Evolutionary conservation across 2,888 invertebrate genomes (phyloP).

Genomic region (Agrilus biguttatus): DNA sequence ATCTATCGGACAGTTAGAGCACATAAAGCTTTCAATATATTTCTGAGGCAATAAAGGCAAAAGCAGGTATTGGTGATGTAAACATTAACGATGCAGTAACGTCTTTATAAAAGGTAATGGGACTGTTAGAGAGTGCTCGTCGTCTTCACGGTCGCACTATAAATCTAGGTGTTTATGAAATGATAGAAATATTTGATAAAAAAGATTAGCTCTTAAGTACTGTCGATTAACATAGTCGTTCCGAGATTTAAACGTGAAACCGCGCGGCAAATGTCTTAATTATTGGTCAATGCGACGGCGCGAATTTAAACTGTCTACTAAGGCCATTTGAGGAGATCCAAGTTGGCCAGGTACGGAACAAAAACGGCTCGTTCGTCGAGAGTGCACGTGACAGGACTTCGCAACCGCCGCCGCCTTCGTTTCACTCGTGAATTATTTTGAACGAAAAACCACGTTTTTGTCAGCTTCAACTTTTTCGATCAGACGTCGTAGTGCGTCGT

Average conservation of each 20-base stretch:
- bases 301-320: slow-evolving; percentile 33
- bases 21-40: too few species aligned
- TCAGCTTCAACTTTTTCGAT: slow-evolving; percentile 23
- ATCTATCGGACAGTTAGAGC: too few species aligned
- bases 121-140: too few species aligned
- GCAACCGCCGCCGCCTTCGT: slow-evolving; percentile 16
- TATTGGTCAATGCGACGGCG: slow-evolving; percentile 29
- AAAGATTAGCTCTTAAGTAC: slow-evolving; percentile 24
- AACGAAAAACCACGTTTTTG: slow-evolving; percentile 23
- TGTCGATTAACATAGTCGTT: slow-evolving; percentile 32
- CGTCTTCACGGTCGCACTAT: not conserved
- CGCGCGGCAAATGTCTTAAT: slow-evolving; percentile 34
- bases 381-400: slow-evolving; percentile 26
- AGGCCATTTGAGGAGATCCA: slow-evolving; percentile 30
- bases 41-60: too few species aligned
- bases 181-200: slow-evolving; percentile 26
- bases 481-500: slow-evolving; percentile 23
- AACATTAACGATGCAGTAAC: too few species aligned
- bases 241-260: slow-evolving; percentile 33
- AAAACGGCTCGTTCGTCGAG: slow-evolving; percentile 25
- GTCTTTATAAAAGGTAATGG: too few species aligned
- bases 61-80: too few species aligned
- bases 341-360: slow-evolving; percentile 23
- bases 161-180: slow-evolving; percentile 18
- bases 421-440: slow-evolving; percentile 29